Percentiles rank a stretch among this genome's conserved stretches.
phyloP scores from a whole-genome alignment of 2,797 vertebrate genomes.

The Girardinus metallicus region DNA sequence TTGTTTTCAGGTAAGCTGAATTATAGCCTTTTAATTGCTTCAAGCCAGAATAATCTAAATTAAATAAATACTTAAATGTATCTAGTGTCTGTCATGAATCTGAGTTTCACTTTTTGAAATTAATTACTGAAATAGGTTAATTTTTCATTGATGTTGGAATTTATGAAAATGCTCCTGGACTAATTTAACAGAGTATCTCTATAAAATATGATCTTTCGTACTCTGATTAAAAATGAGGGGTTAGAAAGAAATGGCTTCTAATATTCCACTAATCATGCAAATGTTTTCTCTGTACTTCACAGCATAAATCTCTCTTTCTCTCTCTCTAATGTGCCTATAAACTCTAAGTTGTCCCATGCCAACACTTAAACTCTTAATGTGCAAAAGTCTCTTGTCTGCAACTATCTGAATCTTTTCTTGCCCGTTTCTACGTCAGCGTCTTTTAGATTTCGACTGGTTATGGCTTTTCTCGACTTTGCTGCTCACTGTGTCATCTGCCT shows the following conservation, averaged over 20 bases:
- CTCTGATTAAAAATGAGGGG: conserved; percentile 12
- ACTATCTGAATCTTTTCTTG: conserved; percentile 27
- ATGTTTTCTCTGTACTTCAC: background rate
- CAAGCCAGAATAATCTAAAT: background rate
- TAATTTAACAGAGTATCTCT: background rate
- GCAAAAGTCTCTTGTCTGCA: conserved; percentile 20
- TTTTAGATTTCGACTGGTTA: conserved; percentile 63
- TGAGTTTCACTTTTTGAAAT: background rate
- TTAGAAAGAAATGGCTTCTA: background rate
- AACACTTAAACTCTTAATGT: background rate
- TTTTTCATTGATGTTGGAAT: background rate
- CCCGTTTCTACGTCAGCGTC: conserved; percentile 34
- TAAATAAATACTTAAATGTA: background rate
- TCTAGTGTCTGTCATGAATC: background rate
- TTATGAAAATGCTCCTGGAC: background rate
- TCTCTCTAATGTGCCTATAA: background rate
- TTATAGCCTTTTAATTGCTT: background rate
- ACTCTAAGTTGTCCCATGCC: background rate
- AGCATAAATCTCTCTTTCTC: background rate
- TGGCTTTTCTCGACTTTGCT: conserved; percentile 68
- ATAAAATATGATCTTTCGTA: conserved; percentile 6
- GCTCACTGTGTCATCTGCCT: conserved; percentile 49
- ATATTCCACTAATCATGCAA: background rate
- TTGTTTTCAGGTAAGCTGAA: background rate
- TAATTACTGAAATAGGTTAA: background rate